Evolutionary conservation across 2,113 vertebrate genomes (phyloP).

Genomic region (Cinclus mexicanus): DNA sequence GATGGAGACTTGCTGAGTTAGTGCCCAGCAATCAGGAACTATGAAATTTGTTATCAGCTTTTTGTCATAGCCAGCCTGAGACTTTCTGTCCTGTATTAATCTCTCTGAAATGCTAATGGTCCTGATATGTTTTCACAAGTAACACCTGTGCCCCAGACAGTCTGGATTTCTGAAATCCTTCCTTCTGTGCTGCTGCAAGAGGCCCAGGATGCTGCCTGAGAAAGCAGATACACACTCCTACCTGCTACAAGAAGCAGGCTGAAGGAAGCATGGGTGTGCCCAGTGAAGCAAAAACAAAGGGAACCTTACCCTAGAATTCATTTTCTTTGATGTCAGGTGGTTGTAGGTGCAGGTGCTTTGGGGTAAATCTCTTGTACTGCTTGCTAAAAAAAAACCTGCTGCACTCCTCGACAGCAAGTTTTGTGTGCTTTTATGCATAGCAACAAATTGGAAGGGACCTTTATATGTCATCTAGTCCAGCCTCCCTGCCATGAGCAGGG

Average conservation of each 20-base stretch:
- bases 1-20: background rate
- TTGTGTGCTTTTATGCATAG: background rate
- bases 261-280: background rate
- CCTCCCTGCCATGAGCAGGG: background rate
- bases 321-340: background rate
- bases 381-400: background rate
- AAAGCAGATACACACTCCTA: background rate
- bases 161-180: background rate
- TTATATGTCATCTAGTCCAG: background rate
- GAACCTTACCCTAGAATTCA: background rate
- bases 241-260: background rate
- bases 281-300: background rate
- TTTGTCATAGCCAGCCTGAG: background rate
- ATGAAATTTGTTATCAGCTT: background rate
- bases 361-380: background rate
- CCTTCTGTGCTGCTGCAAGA: background rate
- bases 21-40: background rate
- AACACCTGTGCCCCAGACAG: background rate
- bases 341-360: background rate
- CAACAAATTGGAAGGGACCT: background rate
- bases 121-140: accelerated
- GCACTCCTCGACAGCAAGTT: background rate
- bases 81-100: background rate
- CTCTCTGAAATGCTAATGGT: background rate
- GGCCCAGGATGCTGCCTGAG: background rate